A percentile compares a stretch with the other conserved stretches of the same genome.
These are phyloP conservation scores for Siniperca chuatsi DNA, from an alignment of 2,113 vertebrate species.

Conservation along the genomic window DNA sequence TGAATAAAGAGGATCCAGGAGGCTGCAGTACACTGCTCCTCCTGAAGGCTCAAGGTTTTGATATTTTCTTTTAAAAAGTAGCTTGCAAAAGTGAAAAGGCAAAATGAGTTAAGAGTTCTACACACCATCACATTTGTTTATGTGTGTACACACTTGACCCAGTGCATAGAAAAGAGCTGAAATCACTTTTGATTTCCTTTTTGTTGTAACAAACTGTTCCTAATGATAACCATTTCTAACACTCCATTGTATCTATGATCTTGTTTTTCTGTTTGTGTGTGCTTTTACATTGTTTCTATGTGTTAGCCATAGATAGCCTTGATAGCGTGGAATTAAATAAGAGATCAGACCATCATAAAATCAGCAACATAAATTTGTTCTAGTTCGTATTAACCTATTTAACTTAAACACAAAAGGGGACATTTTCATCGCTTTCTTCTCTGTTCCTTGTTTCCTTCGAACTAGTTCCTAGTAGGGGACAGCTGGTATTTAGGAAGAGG, in stretches of 20 bases:
- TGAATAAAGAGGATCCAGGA: not conserved
- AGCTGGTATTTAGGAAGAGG: constrained; percentile 41
- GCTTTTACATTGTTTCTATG: not conserved
- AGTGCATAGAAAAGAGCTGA: not conserved
- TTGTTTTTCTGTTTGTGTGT: constrained; percentile 20
- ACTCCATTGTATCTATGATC: not conserved
- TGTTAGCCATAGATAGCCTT: not conserved
- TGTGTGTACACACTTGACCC: not conserved
- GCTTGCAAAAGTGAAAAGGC: not conserved
- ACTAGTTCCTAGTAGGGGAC: constrained; percentile 13
- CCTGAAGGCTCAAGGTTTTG: not conserved
- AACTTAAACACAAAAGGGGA: not conserved
- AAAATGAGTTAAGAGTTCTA: not conserved
- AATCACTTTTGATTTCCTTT: constrained; percentile 1
- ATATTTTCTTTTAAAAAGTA: not conserved
- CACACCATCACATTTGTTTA: not conserved
- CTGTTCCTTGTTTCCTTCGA: constrained; percentile 19
- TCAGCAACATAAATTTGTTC: not conserved
- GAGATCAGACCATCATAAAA: not conserved
- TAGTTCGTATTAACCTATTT: not conserved
- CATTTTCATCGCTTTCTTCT: not conserved
- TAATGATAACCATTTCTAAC: constrained; percentile 41
- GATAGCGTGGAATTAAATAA: not conserved
- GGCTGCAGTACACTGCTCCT: not conserved
- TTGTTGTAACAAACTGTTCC: constrained; percentile 4